phyloP scores from a whole-genome alignment of 2,113 vertebrate genomes.

The Bubalus kerabau region DNA sequence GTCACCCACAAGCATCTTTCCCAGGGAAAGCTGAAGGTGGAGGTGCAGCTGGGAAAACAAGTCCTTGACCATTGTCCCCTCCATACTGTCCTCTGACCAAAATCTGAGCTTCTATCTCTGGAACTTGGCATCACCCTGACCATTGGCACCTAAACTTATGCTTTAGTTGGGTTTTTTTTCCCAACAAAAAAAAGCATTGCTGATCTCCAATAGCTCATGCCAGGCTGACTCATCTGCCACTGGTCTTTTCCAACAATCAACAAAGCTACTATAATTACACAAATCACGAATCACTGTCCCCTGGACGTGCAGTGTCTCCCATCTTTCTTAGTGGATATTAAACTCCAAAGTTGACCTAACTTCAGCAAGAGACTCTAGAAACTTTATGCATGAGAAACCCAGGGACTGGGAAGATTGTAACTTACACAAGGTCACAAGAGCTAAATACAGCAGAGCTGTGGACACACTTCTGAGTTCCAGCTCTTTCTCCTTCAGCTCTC shows the following conservation, averaged over 20 bases:
- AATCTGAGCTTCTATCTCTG: neutral
- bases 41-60: neutral
- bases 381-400: neutral
- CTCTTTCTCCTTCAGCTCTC: neutral
- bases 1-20: neutral
- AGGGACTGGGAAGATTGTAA: neutral
- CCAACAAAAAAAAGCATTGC: neutral
- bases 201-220: neutral
- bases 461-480: neutral
- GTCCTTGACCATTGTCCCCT: neutral
- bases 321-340: neutral
- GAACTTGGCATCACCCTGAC: neutral
- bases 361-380: neutral
- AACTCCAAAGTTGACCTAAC: neutral
- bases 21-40: neutral
- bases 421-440: neutral
- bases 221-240: conserved; percentile 23
- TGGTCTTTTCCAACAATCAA: neutral
- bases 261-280: conserved; percentile 10
- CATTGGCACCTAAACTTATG: neutral
- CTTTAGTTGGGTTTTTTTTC: neutral
- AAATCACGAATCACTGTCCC: neutral
- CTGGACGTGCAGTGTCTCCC: neutral
- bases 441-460: neutral
- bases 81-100: neutral